These are phyloP conservation scores for Danaus melanippus DNA, from an alignment of 1,140 invertebrate genomes.

Conservation along the genomic window DNA sequence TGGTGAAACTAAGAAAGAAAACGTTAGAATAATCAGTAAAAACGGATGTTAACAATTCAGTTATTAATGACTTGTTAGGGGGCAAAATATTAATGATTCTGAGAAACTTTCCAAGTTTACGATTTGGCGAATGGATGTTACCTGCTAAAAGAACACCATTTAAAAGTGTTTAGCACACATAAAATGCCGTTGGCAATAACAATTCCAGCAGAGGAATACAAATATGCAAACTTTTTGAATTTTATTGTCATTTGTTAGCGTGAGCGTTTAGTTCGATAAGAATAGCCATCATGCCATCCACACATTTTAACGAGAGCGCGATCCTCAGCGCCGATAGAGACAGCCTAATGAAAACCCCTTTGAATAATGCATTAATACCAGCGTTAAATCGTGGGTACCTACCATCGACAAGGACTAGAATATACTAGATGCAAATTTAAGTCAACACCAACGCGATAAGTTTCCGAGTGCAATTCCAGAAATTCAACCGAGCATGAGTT, in stretches of 20 bases:
- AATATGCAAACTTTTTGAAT: slow-evolving; percentile 20
- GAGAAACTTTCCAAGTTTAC: slow-evolving; percentile 8
- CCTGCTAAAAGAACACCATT: slow-evolving; percentile 12
- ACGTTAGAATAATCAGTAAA: no score
- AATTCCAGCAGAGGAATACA: slow-evolving; percentile 11
- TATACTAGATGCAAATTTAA: slow-evolving; percentile 67
- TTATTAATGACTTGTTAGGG: no score
- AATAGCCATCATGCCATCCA: slow-evolving; percentile 66
- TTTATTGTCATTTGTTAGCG: slow-evolving; percentile 42
- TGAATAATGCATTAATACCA: slow-evolving; percentile 71
- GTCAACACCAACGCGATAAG: slow-evolving; percentile 58
- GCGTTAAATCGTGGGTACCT: slow-evolving; percentile 69
- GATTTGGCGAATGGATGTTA: slow-evolving; percentile 7
- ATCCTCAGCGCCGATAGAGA: slow-evolving; percentile 61
- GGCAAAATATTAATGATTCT: no score
- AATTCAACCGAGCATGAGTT: slow-evolving; percentile 38
- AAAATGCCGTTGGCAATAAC: slow-evolving; percentile 13
- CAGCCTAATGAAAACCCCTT: slow-evolving; percentile 67
- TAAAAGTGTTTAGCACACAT: slow-evolving; percentile 12
- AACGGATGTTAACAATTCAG: no score
- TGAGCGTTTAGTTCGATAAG: slow-evolving; percentile 43
- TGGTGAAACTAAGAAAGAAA: no score
- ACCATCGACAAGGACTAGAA: slow-evolving; percentile 61
- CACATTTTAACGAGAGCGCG: slow-evolving; percentile 69
- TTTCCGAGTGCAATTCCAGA: slow-evolving; percentile 52